Percentiles rank a stretch among this genome's conserved stretches.
These are phyloP conservation scores for Acanthurus leucopareius DNA, from an alignment of 2,797 vertebrate species.

Conservation along the genomic window DNA sequence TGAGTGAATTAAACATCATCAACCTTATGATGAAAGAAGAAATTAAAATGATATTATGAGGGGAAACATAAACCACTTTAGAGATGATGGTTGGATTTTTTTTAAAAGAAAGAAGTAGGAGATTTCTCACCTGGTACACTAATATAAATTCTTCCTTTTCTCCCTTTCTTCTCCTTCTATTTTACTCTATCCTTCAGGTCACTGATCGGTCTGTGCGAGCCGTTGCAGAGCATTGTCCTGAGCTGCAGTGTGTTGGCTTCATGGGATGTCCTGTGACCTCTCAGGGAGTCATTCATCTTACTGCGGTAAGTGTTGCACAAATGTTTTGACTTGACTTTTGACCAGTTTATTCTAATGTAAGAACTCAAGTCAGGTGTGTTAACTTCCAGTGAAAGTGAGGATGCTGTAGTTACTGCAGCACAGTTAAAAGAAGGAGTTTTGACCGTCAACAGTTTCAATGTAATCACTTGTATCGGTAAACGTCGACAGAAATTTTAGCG, in stretches of 20 bases:
- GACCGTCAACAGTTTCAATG: slow-evolving; percentile 12
- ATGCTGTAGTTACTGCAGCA: slow-evolving; percentile 14
- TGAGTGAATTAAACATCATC: not conserved
- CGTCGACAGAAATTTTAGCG: slow-evolving; percentile 44
- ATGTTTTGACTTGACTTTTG: not conserved
- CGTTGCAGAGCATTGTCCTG: slow-evolving; percentile 95
- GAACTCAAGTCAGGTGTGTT: slow-evolving; percentile 1
- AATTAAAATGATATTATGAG: not conserved
- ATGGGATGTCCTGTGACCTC: slow-evolving; percentile 99
- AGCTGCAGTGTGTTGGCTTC: slow-evolving; percentile 97
- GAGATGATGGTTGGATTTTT: not conserved
- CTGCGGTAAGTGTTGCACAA: slow-evolving; percentile 87
- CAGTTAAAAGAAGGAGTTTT: slow-evolving; percentile 34
- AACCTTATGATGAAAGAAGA: not conserved
- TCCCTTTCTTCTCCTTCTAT: not conserved
- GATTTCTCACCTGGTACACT: not conserved
- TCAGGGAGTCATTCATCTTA: slow-evolving; percentile 96
- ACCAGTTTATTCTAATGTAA: not conserved
- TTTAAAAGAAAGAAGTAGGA: no score
- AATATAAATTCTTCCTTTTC: not conserved
- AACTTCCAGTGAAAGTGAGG: slow-evolving; percentile 5
- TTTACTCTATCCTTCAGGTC: slow-evolving; percentile 83
- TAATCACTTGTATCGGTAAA: slow-evolving; percentile 54
- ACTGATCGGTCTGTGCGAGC: slow-evolving; percentile 95
- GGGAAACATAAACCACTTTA: not conserved